These are phyloP conservation scores for Drosophila bocki DNA, from an alignment of 1,140 invertebrate species.

Conservation along the genomic window DNA sequence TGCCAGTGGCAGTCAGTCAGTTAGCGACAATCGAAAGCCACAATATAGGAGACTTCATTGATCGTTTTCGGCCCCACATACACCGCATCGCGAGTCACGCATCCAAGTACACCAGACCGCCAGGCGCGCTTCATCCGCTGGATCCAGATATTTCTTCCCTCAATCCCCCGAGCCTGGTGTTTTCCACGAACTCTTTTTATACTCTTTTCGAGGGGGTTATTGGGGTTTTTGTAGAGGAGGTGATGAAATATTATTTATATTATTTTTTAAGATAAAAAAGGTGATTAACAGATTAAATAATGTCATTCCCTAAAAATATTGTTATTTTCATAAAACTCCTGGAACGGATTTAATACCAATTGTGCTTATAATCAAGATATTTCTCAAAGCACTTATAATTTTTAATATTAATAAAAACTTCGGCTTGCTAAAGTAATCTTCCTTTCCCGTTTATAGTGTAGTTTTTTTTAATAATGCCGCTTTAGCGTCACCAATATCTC, in stretches of 20 bases:
- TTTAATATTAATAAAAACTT: not conserved
- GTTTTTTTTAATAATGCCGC: constrained; percentile 21
- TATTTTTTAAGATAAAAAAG: no score
- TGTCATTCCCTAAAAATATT: no score
- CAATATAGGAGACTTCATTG: constrained; percentile 61
- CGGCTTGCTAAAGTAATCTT: not conserved
- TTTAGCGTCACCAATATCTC: constrained; percentile 79
- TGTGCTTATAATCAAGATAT: no score
- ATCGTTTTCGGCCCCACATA: constrained; percentile 64
- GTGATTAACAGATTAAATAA: no score
- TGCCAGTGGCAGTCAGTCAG: constrained; percentile 10
- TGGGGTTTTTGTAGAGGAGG: accelerated
- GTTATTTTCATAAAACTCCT: not conserved
- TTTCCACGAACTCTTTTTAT: constrained; percentile 61
- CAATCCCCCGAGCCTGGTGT: not conserved
- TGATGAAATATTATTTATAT: no score
- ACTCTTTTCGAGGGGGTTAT: not conserved
- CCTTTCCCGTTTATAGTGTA: constrained; percentile 7
- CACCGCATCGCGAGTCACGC: not conserved
- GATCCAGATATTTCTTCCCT: not conserved
- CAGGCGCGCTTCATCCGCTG: constrained; percentile 66
- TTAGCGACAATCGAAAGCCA: constrained; percentile 40
- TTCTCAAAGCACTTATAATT: no score
- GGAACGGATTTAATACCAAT: no score
- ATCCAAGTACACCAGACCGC: constrained; percentile 60